Evolutionary conservation across 2,113 vertebrate genomes (phyloP).

Genomic region (Nettapus auritus): DNA sequence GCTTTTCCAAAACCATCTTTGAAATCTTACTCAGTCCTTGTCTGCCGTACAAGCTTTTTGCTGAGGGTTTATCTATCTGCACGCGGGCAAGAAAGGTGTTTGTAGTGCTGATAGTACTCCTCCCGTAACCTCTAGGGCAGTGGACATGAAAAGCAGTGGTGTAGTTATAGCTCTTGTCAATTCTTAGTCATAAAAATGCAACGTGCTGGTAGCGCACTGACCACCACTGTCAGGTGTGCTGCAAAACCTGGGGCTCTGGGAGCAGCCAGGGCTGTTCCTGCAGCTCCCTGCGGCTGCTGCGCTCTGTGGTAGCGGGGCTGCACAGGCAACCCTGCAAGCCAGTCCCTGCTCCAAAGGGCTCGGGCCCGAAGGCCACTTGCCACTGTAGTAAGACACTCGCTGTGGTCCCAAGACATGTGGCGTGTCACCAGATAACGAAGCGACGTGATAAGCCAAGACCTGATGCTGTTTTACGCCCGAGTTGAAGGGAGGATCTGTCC

Average conservation of each 20-base stretch:
- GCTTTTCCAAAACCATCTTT: background rate
- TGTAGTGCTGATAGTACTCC: background rate
- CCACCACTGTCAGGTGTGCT: background rate
- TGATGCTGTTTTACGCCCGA: background rate
- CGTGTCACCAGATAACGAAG: background rate
- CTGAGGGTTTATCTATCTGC: background rate
- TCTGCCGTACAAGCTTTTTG: background rate
- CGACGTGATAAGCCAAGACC: background rate
- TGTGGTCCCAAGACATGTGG: background rate
- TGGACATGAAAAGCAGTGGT: background rate
- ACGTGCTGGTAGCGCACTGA: background rate
- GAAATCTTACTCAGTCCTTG: background rate
- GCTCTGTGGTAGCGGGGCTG: background rate
- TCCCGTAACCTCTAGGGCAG: background rate
- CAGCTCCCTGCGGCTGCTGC: background rate
- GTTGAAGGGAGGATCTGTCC: background rate
- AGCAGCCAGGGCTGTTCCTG: background rate
- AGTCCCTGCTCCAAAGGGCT: background rate
- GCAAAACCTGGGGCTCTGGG: background rate
- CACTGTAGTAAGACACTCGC: background rate
- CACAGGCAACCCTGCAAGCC: background rate
- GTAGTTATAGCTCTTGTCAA: background rate
- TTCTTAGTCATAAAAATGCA: background rate
- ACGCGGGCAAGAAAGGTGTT: accelerated
- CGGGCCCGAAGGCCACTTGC: background rate